Percentiles rank a stretch among this genome's conserved stretches.
Evolutionary conservation across 2,113 vertebrate genomes (phyloP).

Genomic region (Psilopogon haemacephalus): DNA sequence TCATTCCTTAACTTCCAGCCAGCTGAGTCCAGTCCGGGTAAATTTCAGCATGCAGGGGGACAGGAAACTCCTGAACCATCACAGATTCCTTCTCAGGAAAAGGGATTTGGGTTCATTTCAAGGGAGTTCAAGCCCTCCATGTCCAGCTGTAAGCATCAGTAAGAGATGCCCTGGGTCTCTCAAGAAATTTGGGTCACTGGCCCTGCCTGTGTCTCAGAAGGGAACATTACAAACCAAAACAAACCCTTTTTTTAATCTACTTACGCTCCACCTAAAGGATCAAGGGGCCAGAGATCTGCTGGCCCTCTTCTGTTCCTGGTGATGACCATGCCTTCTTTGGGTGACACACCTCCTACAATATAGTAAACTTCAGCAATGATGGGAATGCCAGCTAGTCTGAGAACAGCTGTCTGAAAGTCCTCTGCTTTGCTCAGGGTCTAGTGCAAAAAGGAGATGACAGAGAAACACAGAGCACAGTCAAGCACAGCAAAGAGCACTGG

Average conservation of each 20-base stretch:
- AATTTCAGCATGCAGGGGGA: too few relatives aligned
- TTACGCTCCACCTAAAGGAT: slow-evolving; percentile 82
- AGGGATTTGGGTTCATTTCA: background rate
- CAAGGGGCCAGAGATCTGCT: slow-evolving; percentile 90
- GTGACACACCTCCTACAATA: slow-evolving; percentile 82
- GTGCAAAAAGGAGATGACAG: background rate
- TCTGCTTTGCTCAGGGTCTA: slow-evolving; percentile 78
- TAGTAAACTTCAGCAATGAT: slow-evolving; percentile 92
- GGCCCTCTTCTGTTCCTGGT: slow-evolving; percentile 84
- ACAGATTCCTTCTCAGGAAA: background rate
- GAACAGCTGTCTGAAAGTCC: slow-evolving; percentile 83
- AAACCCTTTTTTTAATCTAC: background rate
- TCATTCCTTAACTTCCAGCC: too few relatives aligned
- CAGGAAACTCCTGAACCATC: too few relatives aligned
- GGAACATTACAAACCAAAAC: background rate
- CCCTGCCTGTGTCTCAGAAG: background rate
- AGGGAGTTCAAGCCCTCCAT: background rate
- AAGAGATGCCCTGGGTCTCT: background rate
- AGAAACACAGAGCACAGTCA: background rate
- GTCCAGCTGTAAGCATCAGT: background rate
- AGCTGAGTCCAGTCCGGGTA: too few relatives aligned
- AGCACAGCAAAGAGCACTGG: background rate
- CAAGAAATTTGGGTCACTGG: background rate
- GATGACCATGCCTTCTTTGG: slow-evolving; percentile 87
- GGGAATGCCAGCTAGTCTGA: slow-evolving; percentile 81